Percentiles rank a stretch among this genome's conserved stretches.
phyloP scores from a whole-genome alignment of 2,888 invertebrate species.

The Augiades crinisus region DNA sequence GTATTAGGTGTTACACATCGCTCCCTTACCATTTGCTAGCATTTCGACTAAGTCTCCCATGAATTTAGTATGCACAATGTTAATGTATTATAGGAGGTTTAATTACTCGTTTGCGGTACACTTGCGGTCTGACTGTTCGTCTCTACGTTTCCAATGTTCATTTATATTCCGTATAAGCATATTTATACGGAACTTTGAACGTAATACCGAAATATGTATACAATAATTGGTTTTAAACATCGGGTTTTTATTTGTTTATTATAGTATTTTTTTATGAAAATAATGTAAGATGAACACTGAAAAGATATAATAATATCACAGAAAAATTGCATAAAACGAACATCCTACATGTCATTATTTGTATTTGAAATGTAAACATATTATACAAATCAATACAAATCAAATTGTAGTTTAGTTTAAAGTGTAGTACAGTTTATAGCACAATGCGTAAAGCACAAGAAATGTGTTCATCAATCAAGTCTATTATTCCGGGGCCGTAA shows the following conservation, averaged over 20 bases:
- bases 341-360: no score
- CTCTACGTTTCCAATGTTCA: slow-evolving; percentile 37
- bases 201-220: no score
- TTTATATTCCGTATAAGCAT: slow-evolving; percentile 41
- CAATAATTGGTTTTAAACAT: neutral
- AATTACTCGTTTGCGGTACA: slow-evolving; percentile 73
- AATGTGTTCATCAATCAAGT: slow-evolving; percentile 35
- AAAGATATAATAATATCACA: no score
- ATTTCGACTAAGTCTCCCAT: slow-evolving; percentile 66
- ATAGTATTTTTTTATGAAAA: no score
- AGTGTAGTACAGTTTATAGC: slow-evolving; percentile 7
- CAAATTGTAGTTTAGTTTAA: no score
- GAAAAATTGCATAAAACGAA: no score
- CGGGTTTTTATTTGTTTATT: no score
- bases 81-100: slow-evolving; percentile 76
- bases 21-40: slow-evolving; percentile 61
- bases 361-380: no score
- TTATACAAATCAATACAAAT: no score
- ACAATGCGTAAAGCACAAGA: slow-evolving; percentile 20
- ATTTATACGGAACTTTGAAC: neutral
- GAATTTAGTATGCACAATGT: slow-evolving; percentile 73
- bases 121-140: slow-evolving; percentile 56
- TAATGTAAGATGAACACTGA: no score
- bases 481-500: slow-evolving; percentile 47
- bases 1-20: slow-evolving; percentile 74